A percentile compares a stretch with the other conserved stretches of the same genome.
Evolutionary conservation across 2,113 vertebrate genomes (phyloP).

Genomic region (Lipotes vexillifer): DNA sequence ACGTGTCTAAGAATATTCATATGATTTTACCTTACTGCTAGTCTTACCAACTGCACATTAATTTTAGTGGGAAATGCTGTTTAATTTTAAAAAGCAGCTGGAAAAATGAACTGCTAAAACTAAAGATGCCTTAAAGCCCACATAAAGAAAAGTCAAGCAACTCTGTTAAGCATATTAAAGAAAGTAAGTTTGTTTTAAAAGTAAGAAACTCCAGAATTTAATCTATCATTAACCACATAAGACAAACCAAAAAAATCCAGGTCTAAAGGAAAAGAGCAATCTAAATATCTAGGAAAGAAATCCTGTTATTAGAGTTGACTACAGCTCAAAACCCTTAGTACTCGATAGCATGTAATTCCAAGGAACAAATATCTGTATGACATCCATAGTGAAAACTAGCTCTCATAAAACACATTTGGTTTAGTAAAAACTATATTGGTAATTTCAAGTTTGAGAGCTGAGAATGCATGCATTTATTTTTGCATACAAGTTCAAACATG

Average conservation of each 20-base stretch:
- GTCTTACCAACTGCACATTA: background rate
- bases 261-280: background rate
- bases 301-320: background rate
- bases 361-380: background rate
- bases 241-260: background rate
- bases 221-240: background rate
- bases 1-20: background rate
- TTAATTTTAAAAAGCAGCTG: background rate
- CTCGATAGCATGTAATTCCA: background rate
- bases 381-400: background rate
- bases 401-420: background rate
- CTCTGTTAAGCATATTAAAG: background rate
- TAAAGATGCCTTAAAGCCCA: background rate
- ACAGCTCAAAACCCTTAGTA: background rate
- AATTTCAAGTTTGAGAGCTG: background rate
- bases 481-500: background rate
- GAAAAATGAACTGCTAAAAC: constrained; percentile 18
- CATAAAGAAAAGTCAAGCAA: background rate
- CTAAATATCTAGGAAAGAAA: background rate
- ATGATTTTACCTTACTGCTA: background rate
- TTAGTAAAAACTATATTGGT: background rate
- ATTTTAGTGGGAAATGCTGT: background rate
- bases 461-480: constrained; percentile 8
- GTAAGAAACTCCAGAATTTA: background rate
- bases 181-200: background rate